Evolutionary conservation across 2,888 invertebrate genomes (phyloP).

Genomic region (Cephalotes varians): DNA sequence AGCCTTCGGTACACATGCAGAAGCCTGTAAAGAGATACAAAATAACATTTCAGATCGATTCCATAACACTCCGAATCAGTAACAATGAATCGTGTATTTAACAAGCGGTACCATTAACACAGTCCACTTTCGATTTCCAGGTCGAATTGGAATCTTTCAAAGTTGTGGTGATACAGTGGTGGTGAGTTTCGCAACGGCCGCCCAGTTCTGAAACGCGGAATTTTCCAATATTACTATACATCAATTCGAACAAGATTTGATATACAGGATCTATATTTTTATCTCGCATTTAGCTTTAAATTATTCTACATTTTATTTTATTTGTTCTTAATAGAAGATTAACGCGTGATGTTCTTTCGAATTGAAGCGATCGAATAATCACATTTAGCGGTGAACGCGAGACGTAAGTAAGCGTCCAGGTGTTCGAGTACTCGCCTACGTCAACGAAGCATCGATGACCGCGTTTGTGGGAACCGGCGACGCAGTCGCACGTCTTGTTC

Average conservation of each 20-base stretch:
- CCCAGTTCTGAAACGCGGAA: constrained; percentile 67
- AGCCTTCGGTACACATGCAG: constrained; percentile 79
- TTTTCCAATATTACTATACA: not conserved
- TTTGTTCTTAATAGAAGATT: not conserved
- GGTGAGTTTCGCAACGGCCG: constrained; percentile 72
- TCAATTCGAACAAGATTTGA: not conserved
- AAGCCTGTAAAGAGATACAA: constrained; percentile 68
- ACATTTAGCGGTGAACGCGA: not conserved
- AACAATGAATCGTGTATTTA: not conserved
- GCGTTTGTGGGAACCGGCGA: constrained; percentile 75
- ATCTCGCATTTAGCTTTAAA: not conserved
- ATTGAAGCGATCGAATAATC: not conserved
- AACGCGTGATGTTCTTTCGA: not conserved
- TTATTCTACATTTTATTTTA: not conserved
- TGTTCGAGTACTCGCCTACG: constrained; percentile 72
- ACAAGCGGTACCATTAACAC: constrained; percentile 73
- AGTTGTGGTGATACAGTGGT: constrained; percentile 78
- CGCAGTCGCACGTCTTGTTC: constrained; percentile 78
- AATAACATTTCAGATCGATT: not conserved
- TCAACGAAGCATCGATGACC: constrained; percentile 76
- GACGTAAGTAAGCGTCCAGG: not conserved
- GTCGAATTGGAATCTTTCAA: constrained; percentile 75
- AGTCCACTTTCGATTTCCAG: constrained; percentile 80
- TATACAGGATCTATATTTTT: not conserved
- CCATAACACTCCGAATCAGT: too few relatives aligned